Base-by-base conservation (phyloP, 2,888 invertebrate genomes). In the Tachina lurida region DNA sequence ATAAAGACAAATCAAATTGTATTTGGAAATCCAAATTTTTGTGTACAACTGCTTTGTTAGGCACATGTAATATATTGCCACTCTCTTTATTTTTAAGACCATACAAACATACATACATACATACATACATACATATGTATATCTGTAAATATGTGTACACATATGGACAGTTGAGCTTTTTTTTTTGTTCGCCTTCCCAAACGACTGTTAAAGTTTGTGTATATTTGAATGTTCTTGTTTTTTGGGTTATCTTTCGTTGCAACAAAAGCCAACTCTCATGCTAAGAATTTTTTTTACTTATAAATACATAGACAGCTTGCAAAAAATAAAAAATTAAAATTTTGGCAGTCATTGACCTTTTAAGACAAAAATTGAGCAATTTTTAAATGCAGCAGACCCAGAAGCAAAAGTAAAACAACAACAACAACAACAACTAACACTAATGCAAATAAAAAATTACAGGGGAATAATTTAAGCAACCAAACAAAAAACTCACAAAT, bases 331-430 rank as follows among this genome's bases (percentile, higher is more conserved):
- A 31, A 0, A 31, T 7, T 2, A 22, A 31, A 83, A 43, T 76
- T 84, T 86, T 83, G 86, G 86, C 86, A 76, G 86, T 86, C 86
- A 86, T 86, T 77, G 86, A 86, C 67, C 83, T 62, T 60, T 60
- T 8, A 62, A 45, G 52, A 54, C 52, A 17, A 81, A 45, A 62
- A 81, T 60, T 81, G 80, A 60, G 74, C 67, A 60, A 60, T 74
- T 81, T 80, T 74, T 17, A 39, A 81, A 75, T 75, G 81, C 81
- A 81, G 62, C 81, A 62, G 75, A 31, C 15, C 68, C 52, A 81
- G 19, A 74, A 74, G 31, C 13, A 41, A 49, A 22, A 67, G 67
- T 49, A 43, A 60, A 80, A 65, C 67, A 74, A 52, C 52, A 41
- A 31, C 31, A 80, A 65, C 67, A 74, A 52, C 52, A 41, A 31